Conservation (phyloP, 2,113 vertebrate genomes). For the Pagrus major region DNA sequence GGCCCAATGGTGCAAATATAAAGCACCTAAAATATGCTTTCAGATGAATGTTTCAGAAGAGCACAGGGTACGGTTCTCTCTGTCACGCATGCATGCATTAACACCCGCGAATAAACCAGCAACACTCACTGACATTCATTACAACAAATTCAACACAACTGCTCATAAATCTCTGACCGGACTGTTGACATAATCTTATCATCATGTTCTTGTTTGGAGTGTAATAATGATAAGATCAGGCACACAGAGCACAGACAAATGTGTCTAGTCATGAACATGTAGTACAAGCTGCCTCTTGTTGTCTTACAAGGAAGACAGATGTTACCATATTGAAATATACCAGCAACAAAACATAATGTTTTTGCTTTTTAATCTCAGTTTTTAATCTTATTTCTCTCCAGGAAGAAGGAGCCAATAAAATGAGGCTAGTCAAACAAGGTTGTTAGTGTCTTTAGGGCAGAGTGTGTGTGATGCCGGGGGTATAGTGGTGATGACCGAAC, state of each 20-base stretch:
- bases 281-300: not conserved
- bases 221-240: conserved; percentile 32
- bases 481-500: conserved; percentile 61
- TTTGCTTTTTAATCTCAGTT: not conserved
- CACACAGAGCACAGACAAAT: not conserved
- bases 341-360: no score
- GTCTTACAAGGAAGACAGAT: not conserved
- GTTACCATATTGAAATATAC: not conserved
- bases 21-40: not conserved
- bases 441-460: conserved; percentile 76
- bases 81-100: not conserved
- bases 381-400: conserved; percentile 44
- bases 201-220: conserved; percentile 6
- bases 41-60: not conserved
- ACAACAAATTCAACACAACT: conserved; percentile 20
- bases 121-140: conserved; percentile 12
- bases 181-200: conserved; percentile 8
- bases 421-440: conserved; percentile 71
- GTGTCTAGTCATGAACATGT: not conserved
- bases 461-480: not conserved
- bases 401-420: conserved; percentile 47
- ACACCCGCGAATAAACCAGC: not conserved
- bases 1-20: not conserved
- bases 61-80: not conserved
- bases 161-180: conserved; percentile 4